Evolutionary conservation across 1,140 invertebrate genomes (phyloP).

Genomic region (Wiebesia pumilae): DNA sequence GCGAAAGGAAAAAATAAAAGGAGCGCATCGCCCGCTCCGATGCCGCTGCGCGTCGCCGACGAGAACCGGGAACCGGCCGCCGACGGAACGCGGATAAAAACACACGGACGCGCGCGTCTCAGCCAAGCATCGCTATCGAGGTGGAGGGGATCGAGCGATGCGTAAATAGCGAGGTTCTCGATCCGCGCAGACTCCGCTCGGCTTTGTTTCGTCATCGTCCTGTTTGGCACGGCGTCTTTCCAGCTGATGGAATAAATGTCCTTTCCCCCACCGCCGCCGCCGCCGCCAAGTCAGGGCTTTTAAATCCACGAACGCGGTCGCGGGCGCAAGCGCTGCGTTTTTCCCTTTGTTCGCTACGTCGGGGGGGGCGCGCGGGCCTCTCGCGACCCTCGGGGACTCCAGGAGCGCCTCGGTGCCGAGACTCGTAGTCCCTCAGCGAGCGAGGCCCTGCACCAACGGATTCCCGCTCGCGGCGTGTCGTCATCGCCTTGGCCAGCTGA

Average conservation of each 20-base stretch:
- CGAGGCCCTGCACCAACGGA: too few species aligned
- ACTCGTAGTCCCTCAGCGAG: too few species aligned
- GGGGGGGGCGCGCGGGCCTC: neutral
- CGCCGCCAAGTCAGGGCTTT: neutral
- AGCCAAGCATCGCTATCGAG: neutral
- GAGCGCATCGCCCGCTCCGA: neutral
- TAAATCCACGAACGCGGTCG: constrained; percentile 7
- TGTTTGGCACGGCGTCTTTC: constrained; percentile 15
- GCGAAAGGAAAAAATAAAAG: neutral
- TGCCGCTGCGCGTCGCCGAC: neutral
- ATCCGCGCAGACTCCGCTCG: neutral
- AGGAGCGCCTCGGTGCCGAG: too few species aligned
- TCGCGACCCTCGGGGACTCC: neutral
- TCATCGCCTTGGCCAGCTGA: constrained; percentile 59
- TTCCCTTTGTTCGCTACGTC: neutral
- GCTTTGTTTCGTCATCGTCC: constrained; percentile 47
- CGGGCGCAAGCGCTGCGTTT: neutral
- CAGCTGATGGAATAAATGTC: constrained; percentile 43
- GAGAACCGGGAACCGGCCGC: neutral
- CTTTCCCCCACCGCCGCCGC: neutral
- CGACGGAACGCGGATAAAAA: neutral
- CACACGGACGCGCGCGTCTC: neutral
- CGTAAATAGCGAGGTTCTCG: constrained; percentile 4
- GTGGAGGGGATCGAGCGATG: neutral
- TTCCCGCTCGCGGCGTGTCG: constrained; percentile 48